Conservation (phyloP, 2,113 vertebrate species). For the Meriones unguiculatus region DNA sequence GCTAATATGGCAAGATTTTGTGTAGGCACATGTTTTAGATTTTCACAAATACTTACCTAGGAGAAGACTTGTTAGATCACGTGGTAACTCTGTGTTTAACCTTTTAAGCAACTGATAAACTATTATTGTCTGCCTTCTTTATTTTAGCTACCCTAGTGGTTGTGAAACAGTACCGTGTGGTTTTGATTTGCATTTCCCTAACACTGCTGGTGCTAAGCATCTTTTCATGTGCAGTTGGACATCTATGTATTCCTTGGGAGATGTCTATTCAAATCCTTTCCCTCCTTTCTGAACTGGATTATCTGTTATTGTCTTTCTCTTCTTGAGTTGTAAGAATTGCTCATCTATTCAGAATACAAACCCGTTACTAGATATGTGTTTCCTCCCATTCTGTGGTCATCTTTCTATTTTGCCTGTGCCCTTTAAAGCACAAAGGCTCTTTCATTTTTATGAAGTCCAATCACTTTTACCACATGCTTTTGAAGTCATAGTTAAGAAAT, state of each 20-base stretch:
- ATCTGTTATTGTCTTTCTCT: constrained; percentile 1
- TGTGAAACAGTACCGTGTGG: not conserved
- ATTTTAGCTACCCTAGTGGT: constrained; percentile 28
- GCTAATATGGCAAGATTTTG: not conserved
- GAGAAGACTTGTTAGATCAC: constrained; percentile 11
- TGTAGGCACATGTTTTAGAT: not conserved
- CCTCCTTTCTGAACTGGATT: not conserved
- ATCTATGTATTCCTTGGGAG: constrained; percentile 2
- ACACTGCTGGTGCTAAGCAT: constrained; percentile 1
- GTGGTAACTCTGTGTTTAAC: constrained; percentile 46
- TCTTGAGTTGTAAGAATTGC: not conserved
- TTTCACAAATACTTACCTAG: not conserved
- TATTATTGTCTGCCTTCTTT: constrained; percentile 33
- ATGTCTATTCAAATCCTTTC: constrained; percentile 36
- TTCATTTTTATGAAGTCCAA: not conserved
- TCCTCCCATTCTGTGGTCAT: not conserved
- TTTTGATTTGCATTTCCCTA: constrained; percentile 42
- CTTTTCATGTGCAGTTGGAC: constrained; percentile 28
- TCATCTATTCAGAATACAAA: constrained; percentile 18
- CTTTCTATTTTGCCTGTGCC: not conserved
- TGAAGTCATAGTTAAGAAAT: constrained; percentile 3
- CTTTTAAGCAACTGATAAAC: constrained; percentile 19
- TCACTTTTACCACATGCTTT: constrained; percentile 21
- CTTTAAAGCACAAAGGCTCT: not conserved
- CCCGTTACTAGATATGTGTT: constrained; percentile 5